A percentile compares a stretch with the other conserved stretches of the same genome.
These are phyloP conservation scores for Campopleginae sp. DNA, from an alignment of 2,888 invertebrate species.

Conservation along the genomic window DNA sequence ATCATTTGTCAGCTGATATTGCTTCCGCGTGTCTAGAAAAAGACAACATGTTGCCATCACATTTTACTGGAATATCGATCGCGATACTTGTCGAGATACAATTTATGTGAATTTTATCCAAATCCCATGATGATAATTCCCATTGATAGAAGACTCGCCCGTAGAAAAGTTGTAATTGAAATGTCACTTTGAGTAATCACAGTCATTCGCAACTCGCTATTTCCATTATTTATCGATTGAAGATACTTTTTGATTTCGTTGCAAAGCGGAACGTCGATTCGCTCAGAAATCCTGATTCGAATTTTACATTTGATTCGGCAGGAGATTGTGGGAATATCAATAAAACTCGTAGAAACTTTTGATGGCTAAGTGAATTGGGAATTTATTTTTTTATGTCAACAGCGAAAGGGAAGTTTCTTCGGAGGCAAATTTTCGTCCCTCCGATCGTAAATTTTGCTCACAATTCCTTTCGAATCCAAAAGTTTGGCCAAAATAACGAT, in stretches of 20 bases:
- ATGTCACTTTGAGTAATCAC: neutral
- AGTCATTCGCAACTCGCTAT: neutral
- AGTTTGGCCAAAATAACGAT: too few relatives aligned
- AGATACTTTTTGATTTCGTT: neutral
- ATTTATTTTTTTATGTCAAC: too few relatives aligned
- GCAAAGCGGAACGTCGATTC: neutral
- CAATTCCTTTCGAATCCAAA: too few relatives aligned
- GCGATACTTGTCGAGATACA: neutral
- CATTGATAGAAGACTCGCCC: neutral
- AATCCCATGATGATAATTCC: neutral
- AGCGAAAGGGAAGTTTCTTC: too few relatives aligned
- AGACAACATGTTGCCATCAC: neutral
- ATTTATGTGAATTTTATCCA: neutral
- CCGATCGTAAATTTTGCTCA: too few relatives aligned
- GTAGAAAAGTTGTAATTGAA: neutral
- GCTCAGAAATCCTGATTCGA: too few relatives aligned
- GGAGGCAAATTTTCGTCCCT: too few relatives aligned
- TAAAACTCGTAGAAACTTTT: too few relatives aligned
- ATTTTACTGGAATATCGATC: neutral
- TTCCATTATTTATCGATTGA: neutral
- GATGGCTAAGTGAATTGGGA: too few relatives aligned
- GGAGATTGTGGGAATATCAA: too few relatives aligned
- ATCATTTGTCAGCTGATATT: conserved; percentile 11
- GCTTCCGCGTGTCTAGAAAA: neutral
- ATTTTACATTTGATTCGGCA: too few relatives aligned